Conservation (phyloP, 2,888 invertebrate genomes). For the Nephrotoma appendiculata region DNA sequence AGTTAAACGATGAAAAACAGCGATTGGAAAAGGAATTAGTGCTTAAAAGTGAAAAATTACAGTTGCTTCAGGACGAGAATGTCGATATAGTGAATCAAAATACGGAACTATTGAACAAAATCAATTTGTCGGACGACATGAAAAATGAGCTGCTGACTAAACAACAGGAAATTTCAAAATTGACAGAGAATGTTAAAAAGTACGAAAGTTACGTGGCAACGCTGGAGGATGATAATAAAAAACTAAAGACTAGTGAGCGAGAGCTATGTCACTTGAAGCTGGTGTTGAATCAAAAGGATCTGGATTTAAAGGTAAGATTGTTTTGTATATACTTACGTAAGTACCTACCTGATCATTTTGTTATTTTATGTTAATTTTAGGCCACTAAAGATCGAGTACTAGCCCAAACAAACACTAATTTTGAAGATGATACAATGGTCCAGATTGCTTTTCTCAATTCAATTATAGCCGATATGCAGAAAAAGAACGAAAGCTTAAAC, state of each 20-base stretch:
- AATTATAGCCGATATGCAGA: slow-evolving; percentile 91
- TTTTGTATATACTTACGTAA: background rate
- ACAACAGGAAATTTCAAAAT: background rate
- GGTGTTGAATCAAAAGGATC: slow-evolving; percentile 1
- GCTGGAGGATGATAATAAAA: background rate
- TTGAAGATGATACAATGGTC: slow-evolving; percentile 21
- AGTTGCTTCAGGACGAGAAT: background rate
- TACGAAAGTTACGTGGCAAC: background rate
- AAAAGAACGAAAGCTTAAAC: slow-evolving; percentile 73
- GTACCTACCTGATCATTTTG: background rate
- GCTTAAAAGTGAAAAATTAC: background rate
- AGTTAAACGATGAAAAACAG: background rate
- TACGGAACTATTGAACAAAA: background rate
- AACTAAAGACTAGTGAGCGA: background rate
- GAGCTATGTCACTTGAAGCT: background rate
- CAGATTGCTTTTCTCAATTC: slow-evolving; percentile 88
- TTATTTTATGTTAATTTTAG: background rate
- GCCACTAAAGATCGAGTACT: background rate
- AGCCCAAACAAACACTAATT: background rate
- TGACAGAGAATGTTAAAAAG: background rate
- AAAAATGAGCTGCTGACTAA: background rate
- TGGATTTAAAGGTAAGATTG: background rate
- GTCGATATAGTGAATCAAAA: background rate
- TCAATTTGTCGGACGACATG: background rate
- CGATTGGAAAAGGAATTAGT: background rate